Percentiles rank a stretch among this genome's conserved stretches.
phyloP scores from a whole-genome alignment of 2,113 vertebrate species.

The Cyphomyrus discorhynchus region DNA sequence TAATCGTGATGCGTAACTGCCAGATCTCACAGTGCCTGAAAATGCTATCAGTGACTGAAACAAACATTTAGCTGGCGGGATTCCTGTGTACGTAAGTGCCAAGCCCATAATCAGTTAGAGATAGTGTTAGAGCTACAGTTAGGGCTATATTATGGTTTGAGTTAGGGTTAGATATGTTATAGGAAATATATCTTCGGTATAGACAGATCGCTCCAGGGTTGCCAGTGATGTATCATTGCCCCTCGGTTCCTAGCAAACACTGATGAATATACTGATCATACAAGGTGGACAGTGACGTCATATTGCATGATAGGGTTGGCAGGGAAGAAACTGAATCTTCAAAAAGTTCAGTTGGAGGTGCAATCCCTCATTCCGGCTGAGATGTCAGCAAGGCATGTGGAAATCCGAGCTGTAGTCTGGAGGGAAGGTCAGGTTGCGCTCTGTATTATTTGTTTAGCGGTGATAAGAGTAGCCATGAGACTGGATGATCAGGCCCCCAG shows the following conservation, averaged over 20 bases:
- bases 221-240: neutral
- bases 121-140: neutral
- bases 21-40: neutral
- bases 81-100: neutral
- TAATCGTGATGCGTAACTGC: neutral
- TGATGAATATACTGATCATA: neutral
- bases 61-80: neutral
- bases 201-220: neutral
- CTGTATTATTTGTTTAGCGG: neutral
- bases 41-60: neutral
- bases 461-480: neutral
- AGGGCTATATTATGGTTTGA: neutral
- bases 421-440: neutral
- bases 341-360: neutral
- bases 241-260: neutral
- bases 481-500: neutral
- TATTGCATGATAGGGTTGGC: neutral
- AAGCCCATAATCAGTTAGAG: neutral
- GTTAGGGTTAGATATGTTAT: neutral
- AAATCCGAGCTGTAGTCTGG: neutral
- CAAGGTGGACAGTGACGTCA: neutral
- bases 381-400: neutral
- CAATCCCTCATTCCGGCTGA: neutral
- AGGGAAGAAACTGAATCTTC: neutral
- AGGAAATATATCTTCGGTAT: neutral